These are phyloP conservation scores for Polypedilum pembai DNA, from an alignment of 1,140 invertebrate species.

Conservation along the genomic window DNA sequence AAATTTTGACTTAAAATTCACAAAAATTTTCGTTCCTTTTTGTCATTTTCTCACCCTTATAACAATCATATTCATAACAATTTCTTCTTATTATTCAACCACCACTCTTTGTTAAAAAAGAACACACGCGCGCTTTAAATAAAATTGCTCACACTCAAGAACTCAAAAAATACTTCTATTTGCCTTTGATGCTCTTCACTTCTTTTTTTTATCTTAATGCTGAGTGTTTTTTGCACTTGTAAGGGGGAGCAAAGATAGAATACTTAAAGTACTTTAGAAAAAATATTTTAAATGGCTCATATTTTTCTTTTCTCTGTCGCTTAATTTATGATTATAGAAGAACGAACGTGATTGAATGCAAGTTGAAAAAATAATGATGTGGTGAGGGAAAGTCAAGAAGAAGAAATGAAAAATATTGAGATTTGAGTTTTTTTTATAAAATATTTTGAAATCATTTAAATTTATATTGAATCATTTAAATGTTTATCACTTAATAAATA, in stretches of 20 bases:
- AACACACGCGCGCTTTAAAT: not conserved
- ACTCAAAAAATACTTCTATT: not conserved
- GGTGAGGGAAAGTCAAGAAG: not conserved
- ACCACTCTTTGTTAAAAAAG: not conserved
- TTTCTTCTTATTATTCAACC: too few species aligned
- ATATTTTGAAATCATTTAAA: too few species aligned
- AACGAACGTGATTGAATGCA: not conserved
- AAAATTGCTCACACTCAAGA: not conserved
- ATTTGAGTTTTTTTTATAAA: too few species aligned
- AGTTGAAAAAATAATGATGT: not conserved
- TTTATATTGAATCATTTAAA: too few species aligned
- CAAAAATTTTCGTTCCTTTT: too few species aligned
- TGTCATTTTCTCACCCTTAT: too few species aligned
- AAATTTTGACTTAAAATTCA: too few species aligned
- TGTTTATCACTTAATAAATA: too few species aligned
- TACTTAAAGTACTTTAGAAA: too few species aligned
- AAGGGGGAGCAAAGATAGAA: too few species aligned
- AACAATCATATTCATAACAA: too few species aligned
- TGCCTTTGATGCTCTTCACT: not conserved
- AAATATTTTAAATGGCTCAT: not conserved
- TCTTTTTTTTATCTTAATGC: not conserved
- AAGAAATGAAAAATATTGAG: not conserved
- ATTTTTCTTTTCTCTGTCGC: not conserved
- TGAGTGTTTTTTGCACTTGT: not conserved
- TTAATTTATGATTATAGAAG: not conserved